These are phyloP conservation scores for Monochamus alternatus DNA, from an alignment of 2,888 invertebrate species.

Conservation along the genomic window DNA sequence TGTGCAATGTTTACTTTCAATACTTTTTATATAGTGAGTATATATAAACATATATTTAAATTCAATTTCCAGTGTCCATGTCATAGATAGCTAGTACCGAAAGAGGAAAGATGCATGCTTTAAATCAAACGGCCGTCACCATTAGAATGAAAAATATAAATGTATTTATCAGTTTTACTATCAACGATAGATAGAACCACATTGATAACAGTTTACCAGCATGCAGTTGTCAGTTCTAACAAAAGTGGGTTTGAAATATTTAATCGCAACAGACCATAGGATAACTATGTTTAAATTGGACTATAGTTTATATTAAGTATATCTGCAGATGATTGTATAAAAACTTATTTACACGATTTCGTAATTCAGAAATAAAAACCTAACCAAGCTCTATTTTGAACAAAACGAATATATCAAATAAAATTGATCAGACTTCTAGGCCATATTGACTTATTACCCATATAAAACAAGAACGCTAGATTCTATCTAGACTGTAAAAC, in stretches of 20 bases:
- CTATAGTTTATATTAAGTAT: too few species aligned
- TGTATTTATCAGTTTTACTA: background rate
- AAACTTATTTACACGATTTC: too few species aligned
- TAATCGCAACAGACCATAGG: background rate
- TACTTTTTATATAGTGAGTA: background rate
- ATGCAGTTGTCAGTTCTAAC: background rate
- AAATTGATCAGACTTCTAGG: too few species aligned
- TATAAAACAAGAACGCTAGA: too few species aligned
- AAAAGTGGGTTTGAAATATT: background rate
- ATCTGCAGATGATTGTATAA: too few species aligned
- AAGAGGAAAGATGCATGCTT: background rate
- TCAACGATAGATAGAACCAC: background rate
- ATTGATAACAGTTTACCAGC: background rate
- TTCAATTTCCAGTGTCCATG: background rate
- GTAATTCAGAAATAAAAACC: too few species aligned
- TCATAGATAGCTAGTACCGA: background rate
- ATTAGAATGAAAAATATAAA: background rate
- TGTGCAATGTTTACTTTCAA: slow-evolving; percentile 60
- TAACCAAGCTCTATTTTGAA: too few species aligned
- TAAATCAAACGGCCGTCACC: background rate
- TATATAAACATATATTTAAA: background rate
- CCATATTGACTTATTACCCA: too few species aligned
- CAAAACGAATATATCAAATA: too few species aligned
- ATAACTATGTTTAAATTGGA: background rate
- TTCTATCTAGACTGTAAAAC: too few species aligned